A percentile compares a stretch with the other conserved stretches of the same genome.
These are phyloP conservation scores for Propsilocerus akamusi DNA, from an alignment of 1,140 invertebrate species.

Conservation along the genomic window DNA sequence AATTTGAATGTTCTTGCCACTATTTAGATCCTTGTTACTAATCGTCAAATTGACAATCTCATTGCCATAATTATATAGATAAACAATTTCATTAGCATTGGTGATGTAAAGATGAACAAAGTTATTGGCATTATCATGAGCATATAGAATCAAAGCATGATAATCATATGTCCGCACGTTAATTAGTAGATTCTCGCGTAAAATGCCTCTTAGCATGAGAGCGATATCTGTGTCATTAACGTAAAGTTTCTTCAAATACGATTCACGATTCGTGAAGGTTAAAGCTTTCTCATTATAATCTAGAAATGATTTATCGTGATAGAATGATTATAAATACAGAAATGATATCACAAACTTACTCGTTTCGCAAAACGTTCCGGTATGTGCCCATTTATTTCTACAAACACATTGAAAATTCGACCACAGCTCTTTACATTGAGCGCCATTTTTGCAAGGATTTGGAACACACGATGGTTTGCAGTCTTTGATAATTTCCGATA, in stretches of 20 bases:
- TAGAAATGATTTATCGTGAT: slow-evolving; percentile 26
- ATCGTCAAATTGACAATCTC: slow-evolving; percentile 64
- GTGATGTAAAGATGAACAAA: slow-evolving; percentile 79
- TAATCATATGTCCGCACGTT: slow-evolving; percentile 75
- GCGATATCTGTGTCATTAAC: slow-evolving; percentile 33
- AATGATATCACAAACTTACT: slow-evolving; percentile 36
- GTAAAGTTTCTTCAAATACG: slow-evolving; percentile 63
- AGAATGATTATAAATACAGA: not conserved
- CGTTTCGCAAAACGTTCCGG: slow-evolving; percentile 71
- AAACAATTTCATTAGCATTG: slow-evolving; percentile 51
- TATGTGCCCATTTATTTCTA: slow-evolving; percentile 77
- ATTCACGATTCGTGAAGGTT: slow-evolving; percentile 64
- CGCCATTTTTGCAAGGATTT: slow-evolving; percentile 82
- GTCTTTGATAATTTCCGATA: slow-evolving; percentile 77
- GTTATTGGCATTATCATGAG: slow-evolving; percentile 85
- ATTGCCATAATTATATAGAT: slow-evolving; percentile 64
- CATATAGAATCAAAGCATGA: slow-evolving; percentile 67
- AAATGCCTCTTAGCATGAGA: slow-evolving; percentile 43
- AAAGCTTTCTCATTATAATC: slow-evolving; percentile 79
- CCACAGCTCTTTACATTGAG: slow-evolving; percentile 80
- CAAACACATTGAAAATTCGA: slow-evolving; percentile 80
- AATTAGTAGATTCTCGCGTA: slow-evolving; percentile 59
- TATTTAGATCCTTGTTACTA: slow-evolving; percentile 49
- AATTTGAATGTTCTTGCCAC: slow-evolving; percentile 66
- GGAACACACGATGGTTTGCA: slow-evolving; percentile 86